Conservation (phyloP, 2,797 vertebrate genomes). For the Alectoris magna region DNA sequence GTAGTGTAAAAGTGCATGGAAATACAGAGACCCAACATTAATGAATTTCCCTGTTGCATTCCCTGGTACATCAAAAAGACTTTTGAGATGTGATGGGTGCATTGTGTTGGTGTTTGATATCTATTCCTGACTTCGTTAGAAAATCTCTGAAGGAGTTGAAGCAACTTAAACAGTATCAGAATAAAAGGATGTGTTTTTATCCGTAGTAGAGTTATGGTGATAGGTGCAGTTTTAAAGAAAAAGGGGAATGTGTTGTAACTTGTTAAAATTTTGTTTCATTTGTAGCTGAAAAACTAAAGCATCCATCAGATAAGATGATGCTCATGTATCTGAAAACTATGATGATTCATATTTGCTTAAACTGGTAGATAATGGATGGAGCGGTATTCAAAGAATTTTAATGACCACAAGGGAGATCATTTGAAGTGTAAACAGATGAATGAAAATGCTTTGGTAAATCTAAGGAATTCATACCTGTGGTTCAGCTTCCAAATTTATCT, state of each 20-base stretch:
- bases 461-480: constrained; percentile 86
- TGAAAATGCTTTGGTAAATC: not conserved
- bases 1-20: not conserved
- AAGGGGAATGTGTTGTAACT: not conserved
- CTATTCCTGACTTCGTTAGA: not conserved
- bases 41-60: not conserved
- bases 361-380: not conserved
- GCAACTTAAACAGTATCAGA: not conserved
- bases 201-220: not conserved
- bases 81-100: not conserved
- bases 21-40: not conserved
- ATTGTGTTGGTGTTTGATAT: not conserved
- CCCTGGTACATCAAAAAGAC: not conserved
- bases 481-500: constrained; percentile 92
- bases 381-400: not conserved
- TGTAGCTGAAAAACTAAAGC: not conserved
- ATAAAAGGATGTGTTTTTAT: not conserved
- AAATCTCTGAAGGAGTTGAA: not conserved
- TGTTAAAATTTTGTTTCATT: not conserved
- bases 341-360: not conserved
- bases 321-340: not conserved
- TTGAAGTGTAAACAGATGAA: not conserved
- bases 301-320: not conserved
- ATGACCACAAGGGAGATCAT: not conserved
- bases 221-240: not conserved